Evolutionary conservation across 2,113 vertebrate species (phyloP).

Genomic region (Tachycineta bicolor): DNA sequence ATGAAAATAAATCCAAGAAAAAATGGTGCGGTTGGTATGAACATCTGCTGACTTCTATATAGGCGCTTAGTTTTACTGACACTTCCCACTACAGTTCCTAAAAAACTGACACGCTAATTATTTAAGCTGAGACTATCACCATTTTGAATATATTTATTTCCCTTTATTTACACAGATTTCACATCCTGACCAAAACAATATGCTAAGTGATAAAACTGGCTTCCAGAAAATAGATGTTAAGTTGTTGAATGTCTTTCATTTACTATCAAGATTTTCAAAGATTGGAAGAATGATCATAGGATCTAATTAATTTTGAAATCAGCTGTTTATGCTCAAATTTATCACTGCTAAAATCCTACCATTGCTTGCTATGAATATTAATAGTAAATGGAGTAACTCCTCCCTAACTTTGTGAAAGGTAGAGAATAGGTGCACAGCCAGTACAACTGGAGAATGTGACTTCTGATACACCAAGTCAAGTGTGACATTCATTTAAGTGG

Average conservation of each 20-base stretch:
- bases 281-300: neutral
- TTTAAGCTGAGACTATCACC: neutral
- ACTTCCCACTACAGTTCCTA: neutral
- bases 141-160: neutral
- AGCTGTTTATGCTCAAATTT: neutral
- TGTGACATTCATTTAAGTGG: neutral
- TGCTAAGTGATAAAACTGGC: neutral
- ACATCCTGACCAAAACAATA: neutral
- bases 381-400: neutral
- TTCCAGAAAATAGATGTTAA: neutral
- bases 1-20: neutral
- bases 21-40: neutral
- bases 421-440: neutral
- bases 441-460: accelerated
- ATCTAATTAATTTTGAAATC: neutral
- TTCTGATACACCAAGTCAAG: neutral
- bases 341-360: neutral
- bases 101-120: neutral
- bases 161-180: neutral
- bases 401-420: neutral
- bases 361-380: neutral
- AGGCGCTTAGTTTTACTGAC: neutral
- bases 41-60: neutral
- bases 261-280: neutral
- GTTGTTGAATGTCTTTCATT: neutral